Evolutionary conservation across 2,113 vertebrate genomes (phyloP).

Genomic region (Dasyurus viverrinus): DNA sequence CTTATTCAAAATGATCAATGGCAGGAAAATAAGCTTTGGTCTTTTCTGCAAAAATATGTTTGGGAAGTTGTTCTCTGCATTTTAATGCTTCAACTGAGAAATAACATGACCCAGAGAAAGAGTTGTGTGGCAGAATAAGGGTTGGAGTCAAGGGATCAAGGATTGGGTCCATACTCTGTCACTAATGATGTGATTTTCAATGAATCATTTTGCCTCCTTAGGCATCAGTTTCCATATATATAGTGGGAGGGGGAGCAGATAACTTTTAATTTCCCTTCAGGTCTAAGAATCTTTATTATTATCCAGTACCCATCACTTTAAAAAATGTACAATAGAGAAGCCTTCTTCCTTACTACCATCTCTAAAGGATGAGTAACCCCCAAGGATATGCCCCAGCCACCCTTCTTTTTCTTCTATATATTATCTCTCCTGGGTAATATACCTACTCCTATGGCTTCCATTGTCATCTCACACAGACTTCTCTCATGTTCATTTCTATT

Average conservation of each 20-base stretch:
- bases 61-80: not conserved
- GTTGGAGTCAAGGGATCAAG: not conserved
- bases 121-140: not conserved
- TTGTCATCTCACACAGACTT: not conserved
- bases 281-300: not conserved
- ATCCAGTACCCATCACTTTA: not conserved
- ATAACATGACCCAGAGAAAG: not conserved
- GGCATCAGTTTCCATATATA: not conserved
- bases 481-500: not conserved
- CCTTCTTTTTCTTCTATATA: not conserved
- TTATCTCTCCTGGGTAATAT: not conserved
- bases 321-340: not conserved
- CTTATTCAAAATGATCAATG: slow-evolving; percentile 37
- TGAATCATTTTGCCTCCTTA: not conserved
- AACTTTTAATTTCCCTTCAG: not conserved
- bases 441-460: not conserved
- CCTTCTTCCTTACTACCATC: not conserved
- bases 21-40: slow-evolving; percentile 11
- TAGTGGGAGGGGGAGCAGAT: not conserved
- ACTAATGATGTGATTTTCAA: not conserved
- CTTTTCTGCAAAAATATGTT: not conserved
- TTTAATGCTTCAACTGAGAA: not conserved
- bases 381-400: not conserved
- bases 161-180: not conserved
- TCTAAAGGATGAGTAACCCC: not conserved